Evolutionary conservation across 2,797 vertebrate species (phyloP), one percentile per base, ranked within the genome.

Genomic region (Antrozous pallidus): DNA sequence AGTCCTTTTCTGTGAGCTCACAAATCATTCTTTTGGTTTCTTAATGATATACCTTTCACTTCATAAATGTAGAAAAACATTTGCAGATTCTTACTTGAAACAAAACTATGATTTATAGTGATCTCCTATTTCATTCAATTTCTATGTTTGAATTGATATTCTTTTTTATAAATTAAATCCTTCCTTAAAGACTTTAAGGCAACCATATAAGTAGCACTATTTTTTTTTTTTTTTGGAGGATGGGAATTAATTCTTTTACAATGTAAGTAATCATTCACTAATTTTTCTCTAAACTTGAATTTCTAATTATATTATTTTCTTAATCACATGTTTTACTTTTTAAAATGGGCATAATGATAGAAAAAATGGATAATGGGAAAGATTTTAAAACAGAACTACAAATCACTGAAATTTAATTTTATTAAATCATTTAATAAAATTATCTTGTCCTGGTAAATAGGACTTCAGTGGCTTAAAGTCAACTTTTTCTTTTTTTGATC

Each of bases 21-120:
- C 42, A 61, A 33, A 42, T 67, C 36, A 67, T 77, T 17, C 42
- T 73, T 58, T 79, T 71, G 38, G 49, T 74, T 77, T 93, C 40
- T 33, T 45, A 65, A 74, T 54, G 56, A 58, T 13, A 2, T n/a
- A 83, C n/a, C 12, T 45, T 78, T 33, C n/a, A 49, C 38, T 92
- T 86, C 40, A 73, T 49, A 80, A 75, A 71, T n/a, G 26, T 79
- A 54, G 8, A 45, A n/a, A 9, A 79, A 22, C 12, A 40, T 89
- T 78, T 82, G 24, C 33, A 88, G 47, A 26, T 82, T 95, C 49
- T 95, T 58, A 56, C 28, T 28, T 88, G 47, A 90, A 87, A 85
- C 33, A 49, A 22, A 92, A 91, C 2, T 87, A 49, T 51, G 1
- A 13, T 78, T 79, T 80, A 45, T 10, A 82, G 0, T 49, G 11